Base-by-base conservation (phyloP, 1,140 invertebrate genomes). In the Apolygus lucorum region DNA sequence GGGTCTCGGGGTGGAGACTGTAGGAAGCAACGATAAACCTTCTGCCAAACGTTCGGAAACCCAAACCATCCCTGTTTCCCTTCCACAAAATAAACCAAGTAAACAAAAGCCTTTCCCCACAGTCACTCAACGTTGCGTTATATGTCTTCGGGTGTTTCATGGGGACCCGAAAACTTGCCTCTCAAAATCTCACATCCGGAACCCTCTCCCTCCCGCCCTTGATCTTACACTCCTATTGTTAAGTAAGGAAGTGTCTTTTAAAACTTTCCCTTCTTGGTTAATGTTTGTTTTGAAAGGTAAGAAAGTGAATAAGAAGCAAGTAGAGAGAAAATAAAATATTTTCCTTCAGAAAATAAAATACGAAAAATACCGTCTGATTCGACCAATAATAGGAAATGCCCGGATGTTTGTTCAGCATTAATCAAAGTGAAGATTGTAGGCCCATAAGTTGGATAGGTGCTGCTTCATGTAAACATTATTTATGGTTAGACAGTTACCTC, bases 1-100 rank as follows among this genome's bases (percentile, higher is more conserved):
- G 22, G 54, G 4, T 42, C 17, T 42, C 4, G 34, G 34, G n/a
- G n/a, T n/a, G 17, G 17, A 42, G 4, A 42, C 34, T 4, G 34
- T 42, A 11, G 11, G 22, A 59, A 21, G 22, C 2, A 24, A 59
- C 4, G 54, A 22, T 59, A 59, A 59, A 24, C 54, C 54, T 59
- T 59, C 54, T 24, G 54, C 54, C 54, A 59, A 59, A 59, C 54
- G 54, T 59, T 59, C 22, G 54, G 54, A 59, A 59, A 59, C 54
- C 22, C 54, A 8, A 24, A 21, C 54, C 2, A 22, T 8, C 4
- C 34, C 17, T 21, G 11, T 22, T 14, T 21, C 22, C 54, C 8
- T 8, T 17, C 34, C 34, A 21, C 22, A 59, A 21, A 4, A 59
- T 42, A 59, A 59, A 59, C 54, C 22, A 24, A 24, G 54, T 59